phyloP scores from a whole-genome alignment of 53 echinoderm and acorn worm species.

The Paracentrotus lividus region DNA sequence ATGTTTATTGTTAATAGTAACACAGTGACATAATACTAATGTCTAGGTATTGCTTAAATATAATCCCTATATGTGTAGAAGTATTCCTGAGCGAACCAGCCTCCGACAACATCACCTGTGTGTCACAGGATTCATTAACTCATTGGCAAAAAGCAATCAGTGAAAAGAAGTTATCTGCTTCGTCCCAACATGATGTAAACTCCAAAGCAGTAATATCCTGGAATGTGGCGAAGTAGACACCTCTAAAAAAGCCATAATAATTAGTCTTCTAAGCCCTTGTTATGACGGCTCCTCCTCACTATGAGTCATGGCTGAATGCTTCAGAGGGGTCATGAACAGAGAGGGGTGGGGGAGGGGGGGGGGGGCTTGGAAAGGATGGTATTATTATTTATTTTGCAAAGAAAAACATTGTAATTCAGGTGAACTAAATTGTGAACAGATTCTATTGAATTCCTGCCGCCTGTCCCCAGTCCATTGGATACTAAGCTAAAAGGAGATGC shows the following conservation, averaged over 20 bases:
- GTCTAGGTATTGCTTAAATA: too few relatives aligned
- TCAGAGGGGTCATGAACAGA: not conserved
- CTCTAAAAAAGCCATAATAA: slow-evolving; percentile 23
- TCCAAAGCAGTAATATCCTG: slow-evolving; percentile 24
- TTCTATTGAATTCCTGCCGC: too few relatives aligned
- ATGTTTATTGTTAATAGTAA: too few relatives aligned
- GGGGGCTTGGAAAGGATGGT: not conserved
- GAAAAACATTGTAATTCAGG: too few relatives aligned
- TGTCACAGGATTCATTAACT: not conserved
- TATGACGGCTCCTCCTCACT: not conserved
- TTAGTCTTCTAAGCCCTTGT: slow-evolving; percentile 41
- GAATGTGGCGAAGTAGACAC: not conserved
- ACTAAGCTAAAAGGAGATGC: too few relatives aligned
- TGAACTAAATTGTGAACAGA: too few relatives aligned
- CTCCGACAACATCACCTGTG: not conserved
- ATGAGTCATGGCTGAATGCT: not conserved
- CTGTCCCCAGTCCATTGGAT: too few relatives aligned
- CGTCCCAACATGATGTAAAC: slow-evolving; percentile 1
- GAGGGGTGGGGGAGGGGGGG: not conserved
- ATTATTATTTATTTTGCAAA: too few relatives aligned
- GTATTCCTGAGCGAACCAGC: too few relatives aligned
- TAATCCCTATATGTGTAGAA: too few relatives aligned
- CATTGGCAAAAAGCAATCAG: not conserved
- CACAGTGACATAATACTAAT: too few relatives aligned
- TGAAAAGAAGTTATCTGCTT: not conserved